These are phyloP conservation scores for Volucella inanis DNA, from an alignment of 2,888 invertebrate species.

Conservation along the genomic window DNA sequence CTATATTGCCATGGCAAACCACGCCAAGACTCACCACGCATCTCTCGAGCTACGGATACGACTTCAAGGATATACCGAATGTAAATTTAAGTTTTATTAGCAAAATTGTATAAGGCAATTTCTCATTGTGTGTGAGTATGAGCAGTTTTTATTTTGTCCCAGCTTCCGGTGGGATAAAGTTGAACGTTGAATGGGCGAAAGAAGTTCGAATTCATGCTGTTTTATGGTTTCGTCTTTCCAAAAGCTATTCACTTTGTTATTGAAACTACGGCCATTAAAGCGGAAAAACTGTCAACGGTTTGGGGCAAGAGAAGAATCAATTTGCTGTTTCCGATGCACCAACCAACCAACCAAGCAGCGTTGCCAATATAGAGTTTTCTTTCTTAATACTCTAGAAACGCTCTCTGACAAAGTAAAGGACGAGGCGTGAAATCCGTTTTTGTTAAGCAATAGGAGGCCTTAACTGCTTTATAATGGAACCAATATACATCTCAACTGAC, in stretches of 20 bases:
- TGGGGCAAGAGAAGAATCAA: constrained; percentile 32
- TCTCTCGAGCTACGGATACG: constrained; percentile 7
- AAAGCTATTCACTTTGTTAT: constrained; percentile 28
- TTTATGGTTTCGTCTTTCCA: constrained; percentile 10
- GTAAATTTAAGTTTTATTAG: constrained; percentile 71
- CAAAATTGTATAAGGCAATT: constrained; percentile 68
- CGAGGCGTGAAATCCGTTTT: too few species aligned
- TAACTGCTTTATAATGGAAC: too few species aligned
- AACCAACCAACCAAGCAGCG: constrained; percentile 1
- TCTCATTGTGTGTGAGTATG: constrained; percentile 32
- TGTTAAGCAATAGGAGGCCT: too few species aligned
- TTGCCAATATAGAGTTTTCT: too few species aligned
- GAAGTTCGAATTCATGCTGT: constrained; percentile 35
- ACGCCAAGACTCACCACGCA: constrained; percentile 7
- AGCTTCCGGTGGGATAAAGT: constrained; percentile 27
- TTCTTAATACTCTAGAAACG: too few species aligned
- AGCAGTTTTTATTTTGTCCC: constrained; percentile 28
- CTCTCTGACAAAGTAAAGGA: too few species aligned
- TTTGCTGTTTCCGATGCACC: constrained; percentile 47
- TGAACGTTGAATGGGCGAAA: constrained; percentile 12
- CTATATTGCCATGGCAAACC: neutral
- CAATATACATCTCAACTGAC: too few species aligned
- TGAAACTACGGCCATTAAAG: neutral
- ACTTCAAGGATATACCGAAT: constrained; percentile 49
- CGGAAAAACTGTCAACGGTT: neutral